Percentiles rank a stretch among this genome's conserved stretches.
Conservation (phyloP, 1,140 invertebrate species). For the Diachasmimorpha longicaudata region DNA sequence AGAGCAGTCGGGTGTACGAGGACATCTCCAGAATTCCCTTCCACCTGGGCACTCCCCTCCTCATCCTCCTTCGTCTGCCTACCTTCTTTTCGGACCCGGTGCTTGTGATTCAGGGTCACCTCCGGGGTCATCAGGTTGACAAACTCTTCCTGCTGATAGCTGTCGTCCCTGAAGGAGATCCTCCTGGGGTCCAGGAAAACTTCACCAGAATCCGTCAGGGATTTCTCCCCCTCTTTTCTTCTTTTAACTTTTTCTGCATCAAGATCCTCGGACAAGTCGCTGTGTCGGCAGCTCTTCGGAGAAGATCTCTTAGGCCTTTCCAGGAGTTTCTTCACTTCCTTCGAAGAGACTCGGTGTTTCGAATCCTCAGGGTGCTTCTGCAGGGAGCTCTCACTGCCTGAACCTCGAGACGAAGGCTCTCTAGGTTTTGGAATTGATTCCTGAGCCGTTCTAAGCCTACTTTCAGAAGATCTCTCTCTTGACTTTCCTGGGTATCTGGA, state of each 20-base stretch:
- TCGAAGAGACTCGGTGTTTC: slow-evolving; percentile 36
- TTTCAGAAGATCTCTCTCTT: slow-evolving; percentile 43
- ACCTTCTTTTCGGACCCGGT: slow-evolving; percentile 13
- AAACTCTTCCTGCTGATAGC: slow-evolving; percentile 52
- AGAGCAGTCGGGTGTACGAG: slow-evolving; percentile 55
- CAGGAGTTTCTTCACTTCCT: slow-evolving; percentile 29
- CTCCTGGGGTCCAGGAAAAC: slow-evolving; percentile 51
- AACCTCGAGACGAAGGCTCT: slow-evolving; percentile 39
- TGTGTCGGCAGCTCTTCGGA: neutral
- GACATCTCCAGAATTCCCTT: slow-evolving; percentile 27
- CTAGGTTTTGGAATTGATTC: slow-evolving; percentile 39
- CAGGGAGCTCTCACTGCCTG: slow-evolving; percentile 36
- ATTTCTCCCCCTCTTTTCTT: slow-evolving; percentile 24
- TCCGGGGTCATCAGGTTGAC: slow-evolving; percentile 53
- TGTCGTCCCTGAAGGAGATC: slow-evolving; percentile 54
- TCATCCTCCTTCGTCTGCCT: slow-evolving; percentile 27
- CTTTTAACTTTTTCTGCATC: neutral
- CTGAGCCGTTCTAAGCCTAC: slow-evolving; percentile 43
- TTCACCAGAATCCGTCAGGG: slow-evolving; percentile 28
- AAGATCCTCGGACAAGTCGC: neutral
- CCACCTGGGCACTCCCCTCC: neutral
- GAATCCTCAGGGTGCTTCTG: slow-evolving; percentile 26
- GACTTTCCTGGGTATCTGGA: slow-evolving; percentile 35
- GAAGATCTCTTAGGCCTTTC: slow-evolving; percentile 20
- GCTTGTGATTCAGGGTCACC: slow-evolving; percentile 50